Base-by-base conservation (phyloP, 2,797 vertebrate genomes). In the Artibeus jamaicensis region DNA sequence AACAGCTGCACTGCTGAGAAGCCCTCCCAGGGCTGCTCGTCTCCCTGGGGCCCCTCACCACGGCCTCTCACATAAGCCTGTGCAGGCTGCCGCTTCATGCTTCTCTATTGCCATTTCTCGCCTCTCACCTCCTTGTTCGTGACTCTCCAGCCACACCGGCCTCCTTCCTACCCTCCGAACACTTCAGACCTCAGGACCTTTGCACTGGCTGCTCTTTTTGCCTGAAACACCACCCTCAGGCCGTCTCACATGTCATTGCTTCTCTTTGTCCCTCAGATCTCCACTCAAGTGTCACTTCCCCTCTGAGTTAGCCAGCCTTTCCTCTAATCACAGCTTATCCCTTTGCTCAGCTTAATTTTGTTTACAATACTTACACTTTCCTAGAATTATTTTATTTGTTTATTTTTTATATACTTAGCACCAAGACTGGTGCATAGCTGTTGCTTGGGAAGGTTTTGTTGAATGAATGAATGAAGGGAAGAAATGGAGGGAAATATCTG, bases 391-490 rank as follows among this genome's bases (percentile, higher is more conserved):
- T 68, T 29, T 34, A 24, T 50, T 71, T 15, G 10, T 87, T 86
- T 74, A 48, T 37, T 59, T 24, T 42, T 81, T 50, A 29, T 46
- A 12, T 24, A 57, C 37, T 37, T 86, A 78, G 73, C 70, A 55
- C 18, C 15, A 29, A 6, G 9, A 14, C 21, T 48, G 37, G 29
- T 68, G 32, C 24, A 6, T 4, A 62, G 32, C 2, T 59, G n/a
- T 42, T 89, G 18, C 39, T 68, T 57, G 62, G 44, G 26, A 55
- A 93, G 50, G 10, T 76, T 89, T 68, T 55, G 55, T 37, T 50
- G 2, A 89, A 78, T 39, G 67, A 82, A 70, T 18, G 26, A 93
- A 26, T 59, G n/a, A 92, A 89, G 42, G 48, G 70, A 67, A 26
- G 19, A 81, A 16, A n/a, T 46, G 46, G 19, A 39, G 67, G 46